Conservation (phyloP, 2,113 vertebrate genomes). For the Phainopepla nitens region DNA sequence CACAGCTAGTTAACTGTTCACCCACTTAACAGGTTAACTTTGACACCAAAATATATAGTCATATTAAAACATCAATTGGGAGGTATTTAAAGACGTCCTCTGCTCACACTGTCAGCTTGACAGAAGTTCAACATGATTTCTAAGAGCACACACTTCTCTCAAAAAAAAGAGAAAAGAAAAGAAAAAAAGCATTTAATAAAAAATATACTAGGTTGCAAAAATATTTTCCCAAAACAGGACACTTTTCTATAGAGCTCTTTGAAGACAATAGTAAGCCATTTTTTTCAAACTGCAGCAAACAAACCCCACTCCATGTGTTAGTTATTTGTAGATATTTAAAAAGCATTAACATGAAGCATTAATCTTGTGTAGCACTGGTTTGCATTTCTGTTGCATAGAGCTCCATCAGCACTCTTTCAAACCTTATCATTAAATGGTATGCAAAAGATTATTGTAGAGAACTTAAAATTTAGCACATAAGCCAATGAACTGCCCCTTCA, state of each 20-base stretch:
- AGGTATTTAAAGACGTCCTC: neutral
- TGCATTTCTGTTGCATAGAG: neutral
- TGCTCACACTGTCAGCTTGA: neutral
- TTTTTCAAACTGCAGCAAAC: neutral
- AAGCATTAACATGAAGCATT: neutral
- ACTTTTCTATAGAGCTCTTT: neutral
- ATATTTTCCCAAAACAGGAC: neutral
- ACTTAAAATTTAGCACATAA: neutral
- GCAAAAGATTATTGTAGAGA: neutral
- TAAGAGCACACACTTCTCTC: neutral
- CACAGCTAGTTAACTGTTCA: neutral
- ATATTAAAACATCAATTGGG: neutral
- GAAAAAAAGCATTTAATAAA: too few relatives aligned
- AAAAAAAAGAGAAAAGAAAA: too few relatives aligned
- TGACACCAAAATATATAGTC: neutral
- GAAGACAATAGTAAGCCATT: neutral
- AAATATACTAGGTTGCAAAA: neutral
- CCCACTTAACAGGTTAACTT: neutral
- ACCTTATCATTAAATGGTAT: neutral
- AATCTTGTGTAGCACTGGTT: neutral
- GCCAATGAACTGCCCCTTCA: neutral
- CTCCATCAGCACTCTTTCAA: neutral
- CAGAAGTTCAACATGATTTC: neutral
- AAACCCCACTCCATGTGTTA: neutral
- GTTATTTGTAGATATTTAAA: neutral